Percentiles rank a stretch among this genome's conserved stretches.
Evolutionary conservation across 1,140 invertebrate genomes (phyloP).

Genomic region (Trypoxylus dichotomus): DNA sequence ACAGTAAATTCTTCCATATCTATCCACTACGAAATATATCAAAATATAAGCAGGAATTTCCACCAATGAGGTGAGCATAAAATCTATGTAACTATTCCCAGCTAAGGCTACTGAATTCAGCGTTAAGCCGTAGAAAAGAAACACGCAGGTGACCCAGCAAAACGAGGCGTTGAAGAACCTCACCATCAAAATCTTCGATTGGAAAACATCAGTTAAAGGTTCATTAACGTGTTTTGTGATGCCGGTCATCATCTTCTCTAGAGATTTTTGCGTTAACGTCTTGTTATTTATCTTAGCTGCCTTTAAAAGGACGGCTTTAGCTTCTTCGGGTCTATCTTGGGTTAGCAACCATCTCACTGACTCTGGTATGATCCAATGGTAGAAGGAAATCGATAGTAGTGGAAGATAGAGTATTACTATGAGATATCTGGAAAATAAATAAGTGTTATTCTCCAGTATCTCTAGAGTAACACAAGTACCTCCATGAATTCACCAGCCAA

Average conservation of each 20-base stretch:
- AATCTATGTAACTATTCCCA: constrained; percentile 70
- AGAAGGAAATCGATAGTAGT: constrained; percentile 44
- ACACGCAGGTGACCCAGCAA: constrained; percentile 70
- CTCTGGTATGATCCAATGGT: constrained; percentile 56
- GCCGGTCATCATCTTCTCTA: constrained; percentile 49
- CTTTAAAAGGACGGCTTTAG: constrained; percentile 50
- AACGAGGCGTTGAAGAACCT: constrained; percentile 66
- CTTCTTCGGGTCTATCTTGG: constrained; percentile 56
- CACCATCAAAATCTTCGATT: constrained; percentile 60
- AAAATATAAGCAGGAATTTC: constrained; percentile 73
- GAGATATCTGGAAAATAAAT: constrained; percentile 50
- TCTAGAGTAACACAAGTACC: no score
- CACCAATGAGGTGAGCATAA: constrained; percentile 67
- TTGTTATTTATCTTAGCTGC: constrained; percentile 65
- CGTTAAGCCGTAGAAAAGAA: constrained; percentile 81
- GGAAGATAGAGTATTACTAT: constrained; percentile 54
- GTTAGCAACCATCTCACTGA: constrained; percentile 57
- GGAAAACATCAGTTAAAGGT: constrained; percentile 58
- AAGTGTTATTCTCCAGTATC: no score
- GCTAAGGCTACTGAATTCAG: constrained; percentile 77
- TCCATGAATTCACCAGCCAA: constrained; percentile 70
- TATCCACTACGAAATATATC: constrained; percentile 65
- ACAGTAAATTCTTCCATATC: constrained; percentile 64
- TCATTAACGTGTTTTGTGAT: constrained; percentile 43
- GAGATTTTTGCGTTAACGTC: constrained; percentile 57